Conservation (phyloP, 2,888 invertebrate genomes). For the Saturnia pavonia region DNA sequence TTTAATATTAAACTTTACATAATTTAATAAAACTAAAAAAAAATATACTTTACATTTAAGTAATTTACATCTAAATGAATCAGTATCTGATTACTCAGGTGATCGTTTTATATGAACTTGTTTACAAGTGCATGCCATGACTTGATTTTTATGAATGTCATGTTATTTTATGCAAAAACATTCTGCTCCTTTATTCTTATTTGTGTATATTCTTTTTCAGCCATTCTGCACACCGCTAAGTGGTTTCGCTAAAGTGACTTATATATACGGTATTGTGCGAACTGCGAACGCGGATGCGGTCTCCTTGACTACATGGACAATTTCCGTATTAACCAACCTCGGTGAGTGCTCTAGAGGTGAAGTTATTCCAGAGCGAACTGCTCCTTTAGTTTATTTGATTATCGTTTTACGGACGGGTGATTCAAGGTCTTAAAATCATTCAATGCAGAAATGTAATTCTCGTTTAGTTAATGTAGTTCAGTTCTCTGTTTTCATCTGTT, state of each 20-base stretch:
- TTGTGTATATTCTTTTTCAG: slow-evolving; percentile 64
- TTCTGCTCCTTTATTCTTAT: background rate
- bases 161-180: background rate
- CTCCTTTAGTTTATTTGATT: background rate
- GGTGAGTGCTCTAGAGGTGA: slow-evolving; percentile 80
- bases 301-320: slow-evolving; percentile 90
- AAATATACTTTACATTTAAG: no score
- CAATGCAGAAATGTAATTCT: background rate
- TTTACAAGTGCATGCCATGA: background rate
- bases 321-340: slow-evolving; percentile 90
- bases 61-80: background rate
- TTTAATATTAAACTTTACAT: no score
- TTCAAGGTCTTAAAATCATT: background rate
- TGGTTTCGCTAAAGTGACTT: slow-evolving; percentile 91
- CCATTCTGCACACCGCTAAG: slow-evolving; percentile 90
- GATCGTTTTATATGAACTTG: background rate
- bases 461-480: no score
- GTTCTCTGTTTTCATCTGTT: no score
- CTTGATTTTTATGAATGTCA: background rate
- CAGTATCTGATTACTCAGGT: background rate
- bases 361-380: background rate
- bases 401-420: background rate
- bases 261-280: slow-evolving; percentile 87
- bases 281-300: slow-evolving; percentile 88
- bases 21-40: no score